Evolutionary conservation across 2,797 vertebrate genomes (phyloP).

Genomic region (Cyclura pinguis): DNA sequence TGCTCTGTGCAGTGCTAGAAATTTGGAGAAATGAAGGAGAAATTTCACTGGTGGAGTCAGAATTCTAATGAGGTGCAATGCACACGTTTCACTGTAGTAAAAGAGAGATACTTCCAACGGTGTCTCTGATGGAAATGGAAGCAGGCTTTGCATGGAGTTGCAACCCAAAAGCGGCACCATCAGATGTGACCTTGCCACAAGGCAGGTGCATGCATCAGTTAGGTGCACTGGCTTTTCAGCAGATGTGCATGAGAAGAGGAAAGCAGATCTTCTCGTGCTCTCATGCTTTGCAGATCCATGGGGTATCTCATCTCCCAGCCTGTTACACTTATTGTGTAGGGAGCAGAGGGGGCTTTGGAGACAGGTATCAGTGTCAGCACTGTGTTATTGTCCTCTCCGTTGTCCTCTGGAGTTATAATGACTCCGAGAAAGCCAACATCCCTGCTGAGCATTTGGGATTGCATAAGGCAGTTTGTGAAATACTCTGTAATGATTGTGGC

Average conservation of each 20-base stretch:
- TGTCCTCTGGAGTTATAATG: constrained; percentile 17
- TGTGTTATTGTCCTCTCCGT: not conserved
- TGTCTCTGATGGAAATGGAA: not conserved
- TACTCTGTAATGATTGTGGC: constrained; percentile 68
- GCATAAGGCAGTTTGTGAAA: constrained; percentile 54
- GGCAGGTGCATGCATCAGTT: no score
- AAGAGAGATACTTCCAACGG: no score
- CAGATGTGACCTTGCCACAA: not conserved
- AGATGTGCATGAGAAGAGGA: not conserved
- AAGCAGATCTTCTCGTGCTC: no score
- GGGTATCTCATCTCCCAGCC: no score
- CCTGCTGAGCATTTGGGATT: constrained; percentile 65
- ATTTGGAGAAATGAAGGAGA: no score
- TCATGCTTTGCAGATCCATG: not conserved
- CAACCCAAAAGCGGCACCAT: not conserved
- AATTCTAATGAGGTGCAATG: no score
- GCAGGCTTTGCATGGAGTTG: not conserved
- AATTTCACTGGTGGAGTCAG: no score
- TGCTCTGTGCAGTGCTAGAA: no score
- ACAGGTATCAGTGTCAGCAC: not conserved
- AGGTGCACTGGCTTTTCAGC: not conserved
- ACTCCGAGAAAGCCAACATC: not conserved
- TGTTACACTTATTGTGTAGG: not conserved
- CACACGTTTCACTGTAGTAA: no score
- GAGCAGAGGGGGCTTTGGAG: not conserved